Conservation (phyloP, 2,888 invertebrate genomes). For the Drosophila putrida region DNA sequence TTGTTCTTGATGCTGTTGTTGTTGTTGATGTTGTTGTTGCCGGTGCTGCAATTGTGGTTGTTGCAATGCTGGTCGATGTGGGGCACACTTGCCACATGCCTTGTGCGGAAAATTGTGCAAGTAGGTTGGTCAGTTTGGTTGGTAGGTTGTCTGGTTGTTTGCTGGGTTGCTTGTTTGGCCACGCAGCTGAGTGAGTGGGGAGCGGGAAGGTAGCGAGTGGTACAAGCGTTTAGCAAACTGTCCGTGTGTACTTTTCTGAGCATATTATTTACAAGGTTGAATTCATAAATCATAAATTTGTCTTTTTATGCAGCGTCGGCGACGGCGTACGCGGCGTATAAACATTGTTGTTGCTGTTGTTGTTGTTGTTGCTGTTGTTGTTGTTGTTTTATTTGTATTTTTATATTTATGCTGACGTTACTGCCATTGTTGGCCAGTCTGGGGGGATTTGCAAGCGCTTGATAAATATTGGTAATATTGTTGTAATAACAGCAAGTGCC, state of each 20-base stretch:
- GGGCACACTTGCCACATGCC: conserved; percentile 79
- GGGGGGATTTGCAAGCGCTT: conserved; percentile 62
- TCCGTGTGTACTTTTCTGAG: conserved; percentile 74
- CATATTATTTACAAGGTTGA: conserved; percentile 81
- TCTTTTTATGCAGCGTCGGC: conserved; percentile 75
- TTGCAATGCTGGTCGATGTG: conserved; percentile 64
- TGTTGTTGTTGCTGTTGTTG: conserved; percentile 23
- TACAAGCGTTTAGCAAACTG: conserved; percentile 73
- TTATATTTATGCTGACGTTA: conserved; percentile 73
- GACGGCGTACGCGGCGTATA: conserved; percentile 67
- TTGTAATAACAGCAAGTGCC: conserved; percentile 78
- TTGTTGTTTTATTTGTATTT: conserved; percentile 20
- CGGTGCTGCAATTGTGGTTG: conserved; percentile 23
- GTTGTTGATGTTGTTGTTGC: conserved; percentile 21
- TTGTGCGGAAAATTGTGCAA: conserved; percentile 81
- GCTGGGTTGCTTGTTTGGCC: conserved; percentile 26
- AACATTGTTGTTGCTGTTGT: conserved; percentile 29
- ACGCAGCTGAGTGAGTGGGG: conserved; percentile 7
- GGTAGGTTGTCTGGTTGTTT: conserved; percentile 30
- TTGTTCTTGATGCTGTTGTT: conserved; percentile 41
- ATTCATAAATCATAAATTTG: conserved; percentile 83
- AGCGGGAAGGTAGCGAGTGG: conserved; percentile 34
- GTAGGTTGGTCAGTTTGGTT: conserved; percentile 73
- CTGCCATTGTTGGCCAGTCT: conserved; percentile 65
- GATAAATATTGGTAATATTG: conserved; percentile 81